Base-by-base conservation (phyloP, 2,797 vertebrate genomes). In the Sebastes kiyomatsui region DNA sequence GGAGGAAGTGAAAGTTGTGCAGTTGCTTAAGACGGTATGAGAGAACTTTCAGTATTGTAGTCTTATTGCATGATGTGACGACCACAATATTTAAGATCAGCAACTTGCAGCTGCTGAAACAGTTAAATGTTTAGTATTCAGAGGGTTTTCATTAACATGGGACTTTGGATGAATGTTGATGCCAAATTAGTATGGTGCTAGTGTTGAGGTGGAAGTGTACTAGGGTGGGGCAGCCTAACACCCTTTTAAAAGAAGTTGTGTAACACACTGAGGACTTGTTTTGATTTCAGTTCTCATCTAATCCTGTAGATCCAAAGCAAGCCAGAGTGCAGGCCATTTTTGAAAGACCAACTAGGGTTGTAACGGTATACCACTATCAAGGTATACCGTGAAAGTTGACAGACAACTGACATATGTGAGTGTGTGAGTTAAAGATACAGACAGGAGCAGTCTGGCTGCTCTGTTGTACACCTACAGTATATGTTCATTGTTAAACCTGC, bases 1-100 rank as follows among this genome's bases (percentile, higher is more conserved):
- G 61, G 60, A 86, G 84, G 84, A 90, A 87, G 85, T 87, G 86
- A 90, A 85, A 85, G 76, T 58, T 69, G 11, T 55, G 70, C 67
- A 52, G 35, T 83, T 72, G 58, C 74, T 54, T 25, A 55, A 72
- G 46, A 42, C 23, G 70, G 6, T 2, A 27, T 49, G 71, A 46
- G 35, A 88, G 71, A 73, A 49, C 11, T 10, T 32, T 59, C 4
- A 4, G 32, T 72, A 33, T 71, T 27, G 49, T 9, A 23, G 1
- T 62, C 13, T 13, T 14, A 20, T 16, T 66, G 14, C 54, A 30
- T 74, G 23, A 62, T 56, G 9, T 68, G 60, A 58, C 75, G 6
- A 69, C 22, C 62, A 28, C 6, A 65, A 13, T 20, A 7, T 1
- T 49, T 77, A 6, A 59, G 20, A 70, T 49, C 46, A 49, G 23